Percentiles rank a stretch among this genome's conserved stretches.
Conservation (phyloP, 64 coral and sea anemone species). For the Astreopora myriophthalma region DNA sequence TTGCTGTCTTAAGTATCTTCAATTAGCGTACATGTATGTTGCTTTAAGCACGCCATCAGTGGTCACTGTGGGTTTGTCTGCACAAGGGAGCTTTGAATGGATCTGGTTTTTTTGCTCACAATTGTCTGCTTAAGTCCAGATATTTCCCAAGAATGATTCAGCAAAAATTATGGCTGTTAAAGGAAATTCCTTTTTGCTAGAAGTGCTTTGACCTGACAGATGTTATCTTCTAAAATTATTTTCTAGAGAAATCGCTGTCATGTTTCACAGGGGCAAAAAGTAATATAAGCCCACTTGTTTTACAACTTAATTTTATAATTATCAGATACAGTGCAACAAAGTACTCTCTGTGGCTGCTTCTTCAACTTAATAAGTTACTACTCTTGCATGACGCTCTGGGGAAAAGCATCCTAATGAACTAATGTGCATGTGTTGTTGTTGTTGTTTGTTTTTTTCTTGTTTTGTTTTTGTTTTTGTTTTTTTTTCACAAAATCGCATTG, state of each 20-base stretch:
- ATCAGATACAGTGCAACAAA: too few species aligned
- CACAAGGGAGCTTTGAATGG: not conserved
- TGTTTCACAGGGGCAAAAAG: too few species aligned
- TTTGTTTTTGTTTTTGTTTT: too few species aligned
- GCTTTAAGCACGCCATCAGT: not conserved
- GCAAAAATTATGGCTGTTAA: not conserved
- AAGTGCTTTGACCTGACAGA: not conserved
- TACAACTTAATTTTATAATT: too few species aligned
- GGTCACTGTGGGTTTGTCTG: not conserved
- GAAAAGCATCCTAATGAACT: too few species aligned
- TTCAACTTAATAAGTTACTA: too few species aligned
- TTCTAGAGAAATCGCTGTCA: not conserved
- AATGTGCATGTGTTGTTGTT: too few species aligned
- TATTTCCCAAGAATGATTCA: not conserved
- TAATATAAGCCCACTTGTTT: too few species aligned
- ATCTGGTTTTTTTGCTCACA: not conserved
- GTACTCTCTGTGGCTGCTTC: too few species aligned
- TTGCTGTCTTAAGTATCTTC: not conserved
- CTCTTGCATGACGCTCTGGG: too few species aligned
- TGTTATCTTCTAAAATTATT: not conserved
- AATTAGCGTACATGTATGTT: not conserved
- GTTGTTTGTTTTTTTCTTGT: too few species aligned
- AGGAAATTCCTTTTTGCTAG: constrained; percentile 7
- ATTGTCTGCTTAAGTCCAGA: not conserved
- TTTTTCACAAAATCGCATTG: too few species aligned